Evolutionary conservation across 1,140 invertebrate species (phyloP).

Genomic region (Cyrtorhinus lividipennis): DNA sequence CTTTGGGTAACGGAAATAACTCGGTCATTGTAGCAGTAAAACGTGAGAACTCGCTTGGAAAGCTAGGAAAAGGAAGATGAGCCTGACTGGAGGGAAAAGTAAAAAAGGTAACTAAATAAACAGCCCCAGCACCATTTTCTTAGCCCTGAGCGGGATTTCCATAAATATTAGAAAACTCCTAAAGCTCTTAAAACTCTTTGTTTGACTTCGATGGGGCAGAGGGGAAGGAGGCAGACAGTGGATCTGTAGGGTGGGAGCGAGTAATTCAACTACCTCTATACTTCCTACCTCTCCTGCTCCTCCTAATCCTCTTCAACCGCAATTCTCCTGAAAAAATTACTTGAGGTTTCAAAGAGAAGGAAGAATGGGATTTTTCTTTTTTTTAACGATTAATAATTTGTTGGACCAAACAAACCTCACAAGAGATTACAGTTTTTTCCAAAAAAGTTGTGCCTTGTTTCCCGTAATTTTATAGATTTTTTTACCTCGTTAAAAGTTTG

Average conservation of each 20-base stretch:
- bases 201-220: not conserved
- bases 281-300: not conserved
- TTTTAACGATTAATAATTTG: not conserved
- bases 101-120: slow-evolving; percentile 7
- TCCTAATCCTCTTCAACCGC: slow-evolving; percentile 5
- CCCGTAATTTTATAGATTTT: no score
- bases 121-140: not conserved
- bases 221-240: not conserved
- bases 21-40: no score
- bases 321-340: not conserved
- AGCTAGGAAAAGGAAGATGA: no score
- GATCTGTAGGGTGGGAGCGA: not conserved
- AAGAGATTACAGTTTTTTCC: no score
- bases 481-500: no score
- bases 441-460: no score
- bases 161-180: slow-evolving; percentile 10
- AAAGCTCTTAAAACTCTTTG: slow-evolving; percentile 10
- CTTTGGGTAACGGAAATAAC: no score
- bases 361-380: not conserved
- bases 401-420: not conserved
- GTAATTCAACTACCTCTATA: slow-evolving; percentile 1
- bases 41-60: no score
- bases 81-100: not conserved
- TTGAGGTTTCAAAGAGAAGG: not conserved
- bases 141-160: slow-evolving; percentile 1